phyloP scores from a whole-genome alignment of 2,888 invertebrate genomes.

The Catocala nupta region DNA sequence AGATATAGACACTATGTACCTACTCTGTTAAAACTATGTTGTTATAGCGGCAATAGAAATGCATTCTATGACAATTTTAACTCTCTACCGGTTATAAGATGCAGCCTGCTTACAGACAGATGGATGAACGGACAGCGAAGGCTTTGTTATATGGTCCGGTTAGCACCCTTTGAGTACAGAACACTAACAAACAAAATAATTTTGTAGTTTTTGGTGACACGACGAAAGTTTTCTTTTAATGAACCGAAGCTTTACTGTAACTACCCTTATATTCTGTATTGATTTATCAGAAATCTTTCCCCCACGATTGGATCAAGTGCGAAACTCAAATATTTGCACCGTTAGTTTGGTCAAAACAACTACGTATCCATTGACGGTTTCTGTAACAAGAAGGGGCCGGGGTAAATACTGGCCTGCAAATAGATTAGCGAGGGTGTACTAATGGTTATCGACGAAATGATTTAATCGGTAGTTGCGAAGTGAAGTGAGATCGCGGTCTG shows the following conservation, averaged over 20 bases:
- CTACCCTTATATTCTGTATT: conserved; percentile 21
- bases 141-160: too few relatives aligned
- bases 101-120: too few relatives aligned
- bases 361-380: conserved; percentile 69
- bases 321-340: conserved; percentile 70
- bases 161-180: too few relatives aligned
- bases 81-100: too few relatives aligned
- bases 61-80: too few relatives aligned
- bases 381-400: conserved; percentile 63
- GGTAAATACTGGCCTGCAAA: conserved; percentile 69
- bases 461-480: neutral
- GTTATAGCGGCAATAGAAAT: too few relatives aligned
- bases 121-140: too few relatives aligned
- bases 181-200: too few relatives aligned
- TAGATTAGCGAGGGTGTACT: conserved; percentile 62
- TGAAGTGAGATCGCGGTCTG: neutral
- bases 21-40: too few relatives aligned
- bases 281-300: conserved; percentile 37
- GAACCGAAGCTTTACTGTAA: neutral
- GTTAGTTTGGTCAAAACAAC: conserved; percentile 63
- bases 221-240: neutral
- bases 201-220: too few relatives aligned
- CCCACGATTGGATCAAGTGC: conserved; percentile 58
- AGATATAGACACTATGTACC: too few relatives aligned
- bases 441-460: conserved; percentile 45